A percentile compares a stretch with the other conserved stretches of the same genome.
Conservation (phyloP, 1,140 invertebrate species). For the Dendroctonus valens region DNA sequence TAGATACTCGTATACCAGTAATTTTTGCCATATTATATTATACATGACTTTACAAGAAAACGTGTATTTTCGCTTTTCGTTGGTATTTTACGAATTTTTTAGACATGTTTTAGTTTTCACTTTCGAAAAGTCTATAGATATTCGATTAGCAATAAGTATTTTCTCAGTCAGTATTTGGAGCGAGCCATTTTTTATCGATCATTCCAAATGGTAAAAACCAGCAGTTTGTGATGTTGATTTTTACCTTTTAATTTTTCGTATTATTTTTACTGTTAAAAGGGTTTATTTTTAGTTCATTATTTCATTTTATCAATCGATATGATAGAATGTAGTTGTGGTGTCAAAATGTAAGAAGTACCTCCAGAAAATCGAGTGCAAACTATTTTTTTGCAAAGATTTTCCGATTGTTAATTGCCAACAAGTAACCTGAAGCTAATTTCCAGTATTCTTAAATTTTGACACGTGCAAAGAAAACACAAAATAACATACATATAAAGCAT, state of each 20-base stretch:
- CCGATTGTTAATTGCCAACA: no score
- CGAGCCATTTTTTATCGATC: constrained; percentile 26
- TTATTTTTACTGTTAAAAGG: constrained; percentile 1
- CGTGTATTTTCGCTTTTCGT: constrained; percentile 23
- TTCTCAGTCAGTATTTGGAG: constrained; percentile 34
- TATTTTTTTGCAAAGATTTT: no score
- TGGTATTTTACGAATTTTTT: constrained; percentile 1
- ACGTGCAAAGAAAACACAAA: constrained; percentile 7
- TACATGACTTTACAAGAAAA: constrained; percentile 38
- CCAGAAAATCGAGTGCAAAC: no score
- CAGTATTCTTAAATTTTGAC: constrained; percentile 11
- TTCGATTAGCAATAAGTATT: constrained; percentile 37
- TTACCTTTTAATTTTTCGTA: constrained; percentile 6
- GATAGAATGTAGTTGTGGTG: neutral
- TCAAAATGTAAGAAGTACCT: constrained; percentile 2
- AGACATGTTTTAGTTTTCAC: constrained; percentile 18
- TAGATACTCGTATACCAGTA: constrained; percentile 52
- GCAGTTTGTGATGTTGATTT: neutral
- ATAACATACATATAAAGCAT: constrained; percentile 36
- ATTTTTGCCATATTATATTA: constrained; percentile 49
- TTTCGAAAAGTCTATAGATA: constrained; percentile 4
- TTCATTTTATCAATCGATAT: neutral
- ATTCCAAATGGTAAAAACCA: constrained; percentile 15
- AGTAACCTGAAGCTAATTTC: no score
- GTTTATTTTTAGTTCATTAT: neutral